phyloP scores from a whole-genome alignment of 2,888 invertebrate species.

The Pterostichus niger region DNA sequence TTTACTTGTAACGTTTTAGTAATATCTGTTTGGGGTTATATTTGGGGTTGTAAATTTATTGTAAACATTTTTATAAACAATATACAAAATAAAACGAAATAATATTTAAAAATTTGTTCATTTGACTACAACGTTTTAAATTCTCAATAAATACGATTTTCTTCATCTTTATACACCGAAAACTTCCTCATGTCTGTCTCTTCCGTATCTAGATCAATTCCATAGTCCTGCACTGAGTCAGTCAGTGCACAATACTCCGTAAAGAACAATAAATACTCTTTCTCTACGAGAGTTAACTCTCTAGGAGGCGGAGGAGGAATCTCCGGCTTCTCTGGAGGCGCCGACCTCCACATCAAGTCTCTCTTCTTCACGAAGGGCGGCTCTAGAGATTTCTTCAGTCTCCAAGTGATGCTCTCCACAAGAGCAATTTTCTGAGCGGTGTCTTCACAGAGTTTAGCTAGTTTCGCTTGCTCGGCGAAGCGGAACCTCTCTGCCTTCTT shows the following conservation, averaged over 20 bases:
- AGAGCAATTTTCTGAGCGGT: slow-evolving; percentile 81
- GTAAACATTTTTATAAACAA: too few relatives aligned
- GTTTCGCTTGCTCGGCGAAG: slow-evolving; percentile 78
- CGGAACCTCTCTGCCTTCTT: slow-evolving; percentile 78
- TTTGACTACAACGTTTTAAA: background rate
- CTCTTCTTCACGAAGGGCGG: slow-evolving; percentile 70
- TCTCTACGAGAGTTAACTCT: slow-evolving; percentile 71
- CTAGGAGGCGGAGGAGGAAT: slow-evolving; percentile 70
- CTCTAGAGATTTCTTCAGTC: slow-evolving; percentile 72
- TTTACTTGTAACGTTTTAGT: too few relatives aligned
- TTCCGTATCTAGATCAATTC: slow-evolving; percentile 68
- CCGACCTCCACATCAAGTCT: slow-evolving; percentile 72
- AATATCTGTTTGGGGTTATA: too few relatives aligned
- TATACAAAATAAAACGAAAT: too few relatives aligned
- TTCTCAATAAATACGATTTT: background rate
- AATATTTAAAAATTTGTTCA: background rate
- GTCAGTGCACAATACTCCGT: slow-evolving; percentile 72
- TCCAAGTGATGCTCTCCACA: slow-evolving; percentile 77
- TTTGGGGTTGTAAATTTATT: too few relatives aligned
- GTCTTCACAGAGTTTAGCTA: slow-evolving; percentile 78
- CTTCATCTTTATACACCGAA: slow-evolving; percentile 1
- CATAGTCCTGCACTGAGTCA: slow-evolving; percentile 69
- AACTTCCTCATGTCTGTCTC: slow-evolving; percentile 47
- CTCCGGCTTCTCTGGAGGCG: slow-evolving; percentile 71
- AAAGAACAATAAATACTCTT: slow-evolving; percentile 73